Evolutionary conservation across 1,140 invertebrate genomes (phyloP).

Genomic region (Micrasema minimum): DNA sequence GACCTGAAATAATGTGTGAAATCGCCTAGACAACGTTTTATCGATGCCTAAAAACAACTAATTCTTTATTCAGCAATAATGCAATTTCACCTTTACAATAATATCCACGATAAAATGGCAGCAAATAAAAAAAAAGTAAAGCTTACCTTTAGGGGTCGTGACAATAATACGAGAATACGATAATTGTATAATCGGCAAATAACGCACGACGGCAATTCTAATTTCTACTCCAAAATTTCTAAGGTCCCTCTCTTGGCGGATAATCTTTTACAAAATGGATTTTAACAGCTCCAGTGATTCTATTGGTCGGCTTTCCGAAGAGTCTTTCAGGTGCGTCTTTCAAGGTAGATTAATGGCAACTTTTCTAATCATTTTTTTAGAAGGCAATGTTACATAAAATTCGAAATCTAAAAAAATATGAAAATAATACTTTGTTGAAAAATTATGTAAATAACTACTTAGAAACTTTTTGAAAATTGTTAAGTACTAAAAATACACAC

Average conservation of each 20-base stretch:
- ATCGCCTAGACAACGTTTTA: constrained; percentile 49
- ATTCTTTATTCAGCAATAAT: constrained; percentile 13
- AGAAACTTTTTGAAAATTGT: no score
- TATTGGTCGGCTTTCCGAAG: constrained; percentile 36
- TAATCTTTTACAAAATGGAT: constrained; percentile 48
- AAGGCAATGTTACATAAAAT: neutral
- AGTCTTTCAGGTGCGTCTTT: constrained; percentile 50
- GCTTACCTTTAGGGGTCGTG: constrained; percentile 27
- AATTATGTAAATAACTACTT: neutral
- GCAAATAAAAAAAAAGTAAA: constrained; percentile 28
- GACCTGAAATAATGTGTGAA: constrained; percentile 10
- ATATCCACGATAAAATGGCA: constrained; percentile 20
- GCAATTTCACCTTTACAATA: constrained; percentile 1
- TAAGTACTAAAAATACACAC: no score
- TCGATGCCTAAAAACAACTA: constrained; percentile 39
- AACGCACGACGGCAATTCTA: constrained; percentile 16
- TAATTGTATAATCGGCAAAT: constrained; percentile 7
- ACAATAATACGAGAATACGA: constrained; percentile 33
- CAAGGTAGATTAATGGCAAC: constrained; percentile 43
- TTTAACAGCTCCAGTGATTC: constrained; percentile 34
- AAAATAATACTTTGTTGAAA: neutral
- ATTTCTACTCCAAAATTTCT: constrained; percentile 40
- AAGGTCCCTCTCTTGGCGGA: constrained; percentile 36
- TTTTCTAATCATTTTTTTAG: neutral
- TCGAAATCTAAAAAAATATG: neutral